These are phyloP conservation scores for Dinothrombium tinctorium DNA, from an alignment of 1,140 invertebrate genomes.

Conservation along the genomic window DNA sequence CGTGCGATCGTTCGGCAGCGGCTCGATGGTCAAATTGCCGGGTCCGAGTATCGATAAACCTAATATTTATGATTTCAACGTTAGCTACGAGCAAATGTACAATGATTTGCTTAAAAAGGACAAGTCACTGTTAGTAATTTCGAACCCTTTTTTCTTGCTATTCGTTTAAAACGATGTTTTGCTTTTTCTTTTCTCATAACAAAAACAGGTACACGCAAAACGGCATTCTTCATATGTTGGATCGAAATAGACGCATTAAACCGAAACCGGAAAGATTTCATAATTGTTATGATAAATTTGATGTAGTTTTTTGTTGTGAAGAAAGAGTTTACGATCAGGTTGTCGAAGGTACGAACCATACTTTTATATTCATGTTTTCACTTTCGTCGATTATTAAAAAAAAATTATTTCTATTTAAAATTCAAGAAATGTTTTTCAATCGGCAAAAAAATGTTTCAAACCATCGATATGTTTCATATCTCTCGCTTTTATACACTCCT, in stretches of 20 bases:
- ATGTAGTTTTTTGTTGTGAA: conserved; percentile 90
- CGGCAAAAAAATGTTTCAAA: neutral
- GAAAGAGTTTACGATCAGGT: conserved; percentile 95
- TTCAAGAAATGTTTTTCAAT: conserved; percentile 3
- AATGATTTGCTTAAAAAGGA: conserved; percentile 56
- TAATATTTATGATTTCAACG: conserved; percentile 94
- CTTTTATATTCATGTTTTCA: neutral
- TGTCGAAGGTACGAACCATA: conserved; percentile 28
- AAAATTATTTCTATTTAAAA: conserved; percentile 3
- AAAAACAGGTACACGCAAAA: conserved; percentile 64
- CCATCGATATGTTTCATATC: neutral
- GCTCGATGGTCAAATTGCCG: conserved; percentile 82
- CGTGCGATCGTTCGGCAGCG: conserved; percentile 89
- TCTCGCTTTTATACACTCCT: neutral
- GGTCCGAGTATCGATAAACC: conserved; percentile 80
- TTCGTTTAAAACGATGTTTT: neutral
- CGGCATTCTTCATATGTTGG: conserved; percentile 92
- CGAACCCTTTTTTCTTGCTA: neutral
- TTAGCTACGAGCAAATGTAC: conserved; percentile 89
- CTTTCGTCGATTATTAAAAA: conserved; percentile 6
- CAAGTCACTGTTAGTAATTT: conserved; percentile 21
- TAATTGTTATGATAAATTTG: conserved; percentile 64
- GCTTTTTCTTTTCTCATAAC: conserved; percentile 19
- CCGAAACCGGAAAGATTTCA: conserved; percentile 83
- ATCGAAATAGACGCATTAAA: conserved; percentile 90